A percentile compares a stretch with the other conserved stretches of the same genome.
phyloP scores from a whole-genome alignment of 2,888 invertebrate species.

The Spodoptera picta region DNA sequence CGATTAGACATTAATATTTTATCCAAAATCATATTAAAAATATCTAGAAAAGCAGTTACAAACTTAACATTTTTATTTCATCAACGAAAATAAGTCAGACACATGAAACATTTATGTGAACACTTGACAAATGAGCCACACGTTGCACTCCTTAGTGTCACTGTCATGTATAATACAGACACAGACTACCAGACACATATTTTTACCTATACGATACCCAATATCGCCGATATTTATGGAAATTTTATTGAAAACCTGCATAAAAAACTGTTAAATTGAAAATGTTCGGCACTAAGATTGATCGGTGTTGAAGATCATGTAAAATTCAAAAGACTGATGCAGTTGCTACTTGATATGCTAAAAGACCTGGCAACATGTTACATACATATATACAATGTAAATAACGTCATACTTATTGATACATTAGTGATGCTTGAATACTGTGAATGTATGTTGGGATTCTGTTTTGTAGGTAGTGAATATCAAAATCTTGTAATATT shows the following conservation, averaged over 20 bases:
- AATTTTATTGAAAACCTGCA: constrained; percentile 66
- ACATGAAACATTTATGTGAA: constrained; percentile 74
- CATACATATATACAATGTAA: constrained; percentile 18
- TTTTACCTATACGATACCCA: constrained; percentile 70
- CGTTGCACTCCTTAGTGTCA: constrained; percentile 79
- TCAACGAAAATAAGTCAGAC: constrained; percentile 47
- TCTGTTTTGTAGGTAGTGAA: constrained; percentile 3
- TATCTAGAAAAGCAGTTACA: constrained; percentile 38
- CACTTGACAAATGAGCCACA: constrained; percentile 80
- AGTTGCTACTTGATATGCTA: constrained; percentile 60
- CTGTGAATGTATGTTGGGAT: constrained; percentile 4
- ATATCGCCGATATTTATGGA: constrained; percentile 62
- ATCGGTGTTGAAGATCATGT: constrained; percentile 69
- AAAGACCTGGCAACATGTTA: constrained; percentile 52
- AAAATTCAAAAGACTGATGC: constrained; percentile 73
- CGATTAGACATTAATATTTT: not conserved
- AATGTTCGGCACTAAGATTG: constrained; percentile 69
- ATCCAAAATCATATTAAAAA: not conserved
- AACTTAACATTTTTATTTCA: constrained; percentile 34
- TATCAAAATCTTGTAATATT: not conserved
- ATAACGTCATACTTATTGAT: constrained; percentile 24
- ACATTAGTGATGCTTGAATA: constrained; percentile 11
- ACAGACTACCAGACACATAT: constrained; percentile 66
- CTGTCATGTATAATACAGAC: constrained; percentile 69
- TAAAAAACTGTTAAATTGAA: constrained; percentile 57